These are phyloP conservation scores for Diaphora mendica DNA, from an alignment of 2,888 invertebrate genomes.

Conservation along the genomic window DNA sequence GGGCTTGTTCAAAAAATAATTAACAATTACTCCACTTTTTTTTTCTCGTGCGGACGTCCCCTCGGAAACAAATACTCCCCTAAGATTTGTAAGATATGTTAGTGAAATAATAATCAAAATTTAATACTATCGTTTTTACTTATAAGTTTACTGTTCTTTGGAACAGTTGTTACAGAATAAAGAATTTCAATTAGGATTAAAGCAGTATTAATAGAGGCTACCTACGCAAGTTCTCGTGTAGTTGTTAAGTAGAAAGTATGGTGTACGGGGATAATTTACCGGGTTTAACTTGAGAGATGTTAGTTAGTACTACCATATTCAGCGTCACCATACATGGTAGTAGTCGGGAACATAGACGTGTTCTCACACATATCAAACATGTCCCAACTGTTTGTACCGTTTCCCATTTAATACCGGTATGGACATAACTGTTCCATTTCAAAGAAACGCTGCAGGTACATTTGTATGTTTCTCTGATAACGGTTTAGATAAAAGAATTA, in stretches of 20 bases:
- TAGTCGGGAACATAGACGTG: constrained; percentile 60
- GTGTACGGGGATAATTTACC: constrained; percentile 65
- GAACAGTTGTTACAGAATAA: background rate
- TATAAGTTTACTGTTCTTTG: too few relatives aligned
- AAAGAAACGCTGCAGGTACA: constrained; percentile 21
- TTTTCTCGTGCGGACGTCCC: too few relatives aligned
- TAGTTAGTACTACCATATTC: constrained; percentile 64
- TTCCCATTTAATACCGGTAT: constrained; percentile 54
- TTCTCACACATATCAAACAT: constrained; percentile 71
- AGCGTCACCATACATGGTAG: constrained; percentile 67
- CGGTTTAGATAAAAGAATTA: constrained; percentile 3
- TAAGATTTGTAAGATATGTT: background rate
- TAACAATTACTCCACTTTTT: too few relatives aligned
- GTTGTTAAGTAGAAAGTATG: constrained; percentile 67
- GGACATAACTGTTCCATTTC: constrained; percentile 44
- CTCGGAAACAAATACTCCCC: too few relatives aligned
- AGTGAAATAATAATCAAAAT: background rate
- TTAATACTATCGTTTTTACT: too few relatives aligned
- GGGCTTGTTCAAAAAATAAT: background rate
- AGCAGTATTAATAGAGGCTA: constrained; percentile 17
- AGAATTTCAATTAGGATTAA: constrained; percentile 28
- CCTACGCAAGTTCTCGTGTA: constrained; percentile 40
- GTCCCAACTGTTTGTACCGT: constrained; percentile 51
- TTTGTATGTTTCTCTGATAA: background rate
- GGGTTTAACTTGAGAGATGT: constrained; percentile 51